Evolutionary conservation across 2,888 invertebrate species (phyloP), one percentile per base, ranked within the genome.

Genomic region (Argyresthia albistria): DNA sequence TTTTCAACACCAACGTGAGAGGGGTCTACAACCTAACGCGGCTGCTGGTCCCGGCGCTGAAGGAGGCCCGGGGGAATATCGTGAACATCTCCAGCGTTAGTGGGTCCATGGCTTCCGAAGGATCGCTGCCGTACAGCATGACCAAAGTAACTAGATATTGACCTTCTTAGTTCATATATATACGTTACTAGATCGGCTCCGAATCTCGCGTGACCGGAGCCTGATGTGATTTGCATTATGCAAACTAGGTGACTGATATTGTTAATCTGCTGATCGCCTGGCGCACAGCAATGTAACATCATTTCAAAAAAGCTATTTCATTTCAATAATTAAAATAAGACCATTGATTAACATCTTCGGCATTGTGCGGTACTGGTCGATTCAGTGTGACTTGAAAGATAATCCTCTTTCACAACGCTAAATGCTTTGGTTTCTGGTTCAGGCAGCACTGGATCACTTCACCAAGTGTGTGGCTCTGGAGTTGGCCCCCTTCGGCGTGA

Each of bases 111-210:
- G 90, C 96, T 58, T 96, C 96, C 68, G 90, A 95, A 4, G 92
- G 92, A 10, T 92, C 95, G 1, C 73, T 96, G 53, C 92, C 95
- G 0, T 97, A 97, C 69, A 91, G 91, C 60, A 92, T 97, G 82
- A 94, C 95, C 1, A 97, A 97, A 81, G 89, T 46, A 36, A 36
- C 9, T 8, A 39, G 39, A 25, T 25, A 25, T 2, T 6, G 2
- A 25, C 25, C 3, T 25, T 25, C 25, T 25, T 6, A 25, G 25
- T 25, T 25, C 25, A 25, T 6, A 25, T 25, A 25, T 6, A 25
- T 6, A 25, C 3, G 25, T 2, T 25, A 25, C 25, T 6, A 25
- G 25, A 6, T 25, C 3, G 25, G 25, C 25, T 25, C 25, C 25
- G 25, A 25, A 2, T 25, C 25, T 25, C 6, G 25, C 25, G 25